phyloP scores from a whole-genome alignment of 1,140 invertebrate species.

The Tribolium madens region DNA sequence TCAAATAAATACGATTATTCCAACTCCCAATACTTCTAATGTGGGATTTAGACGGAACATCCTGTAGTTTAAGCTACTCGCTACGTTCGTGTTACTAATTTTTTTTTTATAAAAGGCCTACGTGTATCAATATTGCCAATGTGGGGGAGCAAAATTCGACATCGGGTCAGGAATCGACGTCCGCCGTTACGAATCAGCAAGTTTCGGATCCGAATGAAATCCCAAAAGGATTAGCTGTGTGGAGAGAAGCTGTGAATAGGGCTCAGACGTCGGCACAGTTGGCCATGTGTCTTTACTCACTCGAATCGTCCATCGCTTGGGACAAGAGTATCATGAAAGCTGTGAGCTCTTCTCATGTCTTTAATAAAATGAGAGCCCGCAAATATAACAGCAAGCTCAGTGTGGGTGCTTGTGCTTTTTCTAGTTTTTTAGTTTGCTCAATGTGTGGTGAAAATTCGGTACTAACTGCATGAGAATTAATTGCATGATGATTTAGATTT shows the following conservation, averaged over 20 bases:
- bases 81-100: too few relatives aligned
- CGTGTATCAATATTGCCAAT: conserved; percentile 61
- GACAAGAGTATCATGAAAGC: conserved; percentile 99
- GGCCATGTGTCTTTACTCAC: conserved; percentile 88
- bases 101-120: not conserved
- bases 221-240: conserved; percentile 81
- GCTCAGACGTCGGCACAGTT: conserved; percentile 90
- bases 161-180: conserved; percentile 67
- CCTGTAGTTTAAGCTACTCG: too few relatives aligned
- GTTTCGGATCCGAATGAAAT: conserved; percentile 64
- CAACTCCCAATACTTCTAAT: too few relatives aligned
- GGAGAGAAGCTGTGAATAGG: conserved; percentile 88
- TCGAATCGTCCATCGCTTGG: conserved; percentile 95
- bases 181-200: conserved; percentile 46
- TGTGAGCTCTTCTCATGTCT: conserved; percentile 75
- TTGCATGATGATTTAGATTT: conserved; percentile 48
- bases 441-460: conserved; percentile 32
- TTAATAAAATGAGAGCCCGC: conserved; percentile 66
- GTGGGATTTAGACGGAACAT: too few relatives aligned
- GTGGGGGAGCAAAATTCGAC: conserved; percentile 71
- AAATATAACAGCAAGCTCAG: conserved; percentile 66
- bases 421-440: conserved; percentile 42
- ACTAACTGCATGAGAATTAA: conserved; percentile 44
- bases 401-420: conserved; percentile 66
- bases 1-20: too few relatives aligned